Percentiles rank a stretch among this genome's conserved stretches.
Evolutionary conservation across 2,888 invertebrate species (phyloP).

Genomic region (Xylota segnis): DNA sequence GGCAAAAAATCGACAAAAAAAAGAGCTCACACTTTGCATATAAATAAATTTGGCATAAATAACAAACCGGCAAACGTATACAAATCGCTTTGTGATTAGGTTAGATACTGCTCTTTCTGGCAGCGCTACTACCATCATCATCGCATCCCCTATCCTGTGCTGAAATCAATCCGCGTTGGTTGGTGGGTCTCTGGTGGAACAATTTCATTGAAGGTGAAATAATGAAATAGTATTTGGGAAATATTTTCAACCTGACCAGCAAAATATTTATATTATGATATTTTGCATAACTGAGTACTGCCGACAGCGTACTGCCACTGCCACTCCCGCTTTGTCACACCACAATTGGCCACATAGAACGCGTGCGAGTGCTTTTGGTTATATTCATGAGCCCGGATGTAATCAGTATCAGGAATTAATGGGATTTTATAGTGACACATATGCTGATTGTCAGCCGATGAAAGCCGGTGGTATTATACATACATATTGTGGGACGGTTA

Average conservation of each 20-base stretch:
- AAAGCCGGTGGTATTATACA: conserved; percentile 22
- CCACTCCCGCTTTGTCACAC: neutral
- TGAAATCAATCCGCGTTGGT: conserved; percentile 43
- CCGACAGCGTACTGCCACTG: neutral
- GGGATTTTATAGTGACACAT: conserved; percentile 72
- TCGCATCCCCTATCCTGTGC: neutral
- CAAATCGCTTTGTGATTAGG: conserved; percentile 63
- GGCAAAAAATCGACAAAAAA: neutral
- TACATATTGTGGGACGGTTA: conserved; percentile 5
- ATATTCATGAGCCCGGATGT: conserved; percentile 70
- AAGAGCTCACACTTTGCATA: conserved; percentile 21
- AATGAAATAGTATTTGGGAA: conserved; percentile 58
- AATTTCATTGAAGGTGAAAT: conserved; percentile 51
- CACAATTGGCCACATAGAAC: neutral
- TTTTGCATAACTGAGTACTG: conserved; percentile 50
- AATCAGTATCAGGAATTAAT: conserved; percentile 75
- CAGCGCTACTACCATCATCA: neutral
- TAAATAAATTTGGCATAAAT: conserved; percentile 55
- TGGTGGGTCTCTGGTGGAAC: neutral
- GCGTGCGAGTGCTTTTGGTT: conserved; percentile 13
- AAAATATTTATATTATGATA: conserved; percentile 54
- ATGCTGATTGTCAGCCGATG: conserved; percentile 65
- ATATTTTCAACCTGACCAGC: conserved; percentile 65
- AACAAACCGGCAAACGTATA: conserved; percentile 63
- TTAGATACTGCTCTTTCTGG: conserved; percentile 16